These are phyloP conservation scores for Porites lutea DNA, from an alignment of 64 coral and sea anemone species.

Conservation along the genomic window DNA sequence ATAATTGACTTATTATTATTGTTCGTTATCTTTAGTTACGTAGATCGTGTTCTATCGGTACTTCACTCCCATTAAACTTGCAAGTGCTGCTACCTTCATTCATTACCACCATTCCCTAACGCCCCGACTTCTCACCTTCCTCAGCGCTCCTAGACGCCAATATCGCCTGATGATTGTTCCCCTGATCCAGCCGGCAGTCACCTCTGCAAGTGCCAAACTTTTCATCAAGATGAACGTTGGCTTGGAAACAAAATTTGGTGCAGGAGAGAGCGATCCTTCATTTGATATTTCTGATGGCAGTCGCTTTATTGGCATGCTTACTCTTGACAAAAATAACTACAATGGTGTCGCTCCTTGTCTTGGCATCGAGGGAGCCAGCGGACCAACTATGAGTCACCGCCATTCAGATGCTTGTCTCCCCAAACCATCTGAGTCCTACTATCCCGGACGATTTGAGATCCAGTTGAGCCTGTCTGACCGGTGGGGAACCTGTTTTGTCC, in stretches of 20 bases:
- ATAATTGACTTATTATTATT: too few species aligned
- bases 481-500: slow-evolving; percentile 44
- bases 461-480: slow-evolving; percentile 32
- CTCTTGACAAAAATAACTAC: slow-evolving; percentile 1
- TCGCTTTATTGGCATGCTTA: slow-evolving; percentile 21
- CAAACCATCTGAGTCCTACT: not conserved
- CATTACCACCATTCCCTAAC: not conserved
- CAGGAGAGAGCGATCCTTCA: not conserved
- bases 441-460: slow-evolving; percentile 34
- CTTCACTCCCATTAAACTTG: not conserved
- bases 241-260: not conserved
- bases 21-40: too few species aligned
- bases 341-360: not conserved
- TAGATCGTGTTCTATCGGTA: not conserved
- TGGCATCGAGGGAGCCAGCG: slow-evolving; percentile 31
- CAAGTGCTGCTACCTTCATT: not conserved
- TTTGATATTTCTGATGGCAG: slow-evolving; percentile 32
- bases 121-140: slow-evolving; percentile 15
- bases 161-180: slow-evolving; percentile 7
- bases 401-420: not conserved
- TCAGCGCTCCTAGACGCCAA: not conserved
- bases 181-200: not conserved
- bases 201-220: not conserved
- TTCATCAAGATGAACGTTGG: slow-evolving; percentile 52
- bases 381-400: not conserved